phyloP scores from a whole-genome alignment of 2,797 vertebrate genomes.

The Kryptopterus vitreolus region DNA sequence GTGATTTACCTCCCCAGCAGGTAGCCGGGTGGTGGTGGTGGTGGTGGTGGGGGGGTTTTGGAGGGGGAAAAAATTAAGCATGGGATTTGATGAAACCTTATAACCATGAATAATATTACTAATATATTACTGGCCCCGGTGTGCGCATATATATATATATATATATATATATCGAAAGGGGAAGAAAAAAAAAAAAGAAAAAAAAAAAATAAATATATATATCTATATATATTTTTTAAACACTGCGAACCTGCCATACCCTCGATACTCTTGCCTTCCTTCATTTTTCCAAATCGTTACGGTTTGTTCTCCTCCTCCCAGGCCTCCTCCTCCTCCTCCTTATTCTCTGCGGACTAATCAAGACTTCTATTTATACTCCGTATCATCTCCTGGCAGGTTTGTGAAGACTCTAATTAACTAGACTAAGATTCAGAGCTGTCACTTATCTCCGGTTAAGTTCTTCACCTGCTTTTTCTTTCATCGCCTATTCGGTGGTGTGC shows the following conservation, averaged over 20 bases:
- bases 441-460: background rate
- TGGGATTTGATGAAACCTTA: background rate
- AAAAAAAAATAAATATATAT: no score
- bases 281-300: background rate
- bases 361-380: constrained; percentile 3
- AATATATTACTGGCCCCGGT: background rate
- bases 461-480: background rate
- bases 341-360: constrained; percentile 14
- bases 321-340: background rate
- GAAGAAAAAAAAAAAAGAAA: no score
- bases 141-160: no score
- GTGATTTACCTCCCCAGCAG: constrained; percentile 2
- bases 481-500: background rate
- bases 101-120: background rate
- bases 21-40: no score
- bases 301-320: background rate
- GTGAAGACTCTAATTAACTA: constrained; percentile 17
- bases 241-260: background rate
- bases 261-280: background rate
- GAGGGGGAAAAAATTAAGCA: background rate
- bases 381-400: constrained; percentile 3
- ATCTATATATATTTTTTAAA: no score
- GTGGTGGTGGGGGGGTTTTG: no score
- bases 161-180: no score
- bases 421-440: background rate